phyloP scores from a whole-genome alignment of 2,797 vertebrate genomes.

The Enteromius treurensis region DNA sequence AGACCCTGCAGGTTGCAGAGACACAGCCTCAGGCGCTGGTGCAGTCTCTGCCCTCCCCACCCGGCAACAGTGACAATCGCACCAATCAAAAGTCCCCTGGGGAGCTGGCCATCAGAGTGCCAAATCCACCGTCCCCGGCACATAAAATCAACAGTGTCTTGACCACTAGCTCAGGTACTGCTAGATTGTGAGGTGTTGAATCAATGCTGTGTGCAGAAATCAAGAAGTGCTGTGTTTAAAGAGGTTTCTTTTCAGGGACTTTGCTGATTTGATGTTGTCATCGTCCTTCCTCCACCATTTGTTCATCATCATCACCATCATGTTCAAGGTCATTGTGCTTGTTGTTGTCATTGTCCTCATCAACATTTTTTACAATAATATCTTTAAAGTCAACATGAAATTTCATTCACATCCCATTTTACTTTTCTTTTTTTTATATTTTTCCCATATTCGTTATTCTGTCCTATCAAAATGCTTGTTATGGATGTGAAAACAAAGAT shows the following conservation, averaged over 20 bases:
- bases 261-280: slow-evolving; percentile 27
- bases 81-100: slow-evolving; percentile 72
- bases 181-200: neutral
- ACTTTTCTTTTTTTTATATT: too few relatives aligned
- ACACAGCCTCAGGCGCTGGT: slow-evolving; percentile 68
- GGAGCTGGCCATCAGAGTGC: slow-evolving; percentile 66
- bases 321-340: slow-evolving; percentile 50
- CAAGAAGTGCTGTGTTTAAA: slow-evolving; percentile 1
- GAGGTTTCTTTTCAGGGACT: slow-evolving; percentile 34
- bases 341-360: slow-evolving; percentile 64
- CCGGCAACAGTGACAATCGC: slow-evolving; percentile 75
- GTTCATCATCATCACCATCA: slow-evolving; percentile 39
- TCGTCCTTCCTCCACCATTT: slow-evolving; percentile 27
- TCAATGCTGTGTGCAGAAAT: neutral
- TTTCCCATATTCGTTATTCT: too few relatives aligned
- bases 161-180: slow-evolving; percentile 81
- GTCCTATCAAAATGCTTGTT: too few relatives aligned
- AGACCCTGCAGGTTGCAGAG: slow-evolving; percentile 69
- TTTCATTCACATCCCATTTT: neutral
- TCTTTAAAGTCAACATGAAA: slow-evolving; percentile 5
- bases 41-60: slow-evolving; percentile 69
- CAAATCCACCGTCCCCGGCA: slow-evolving; percentile 67
- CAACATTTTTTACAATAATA: neutral
- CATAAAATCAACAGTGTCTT: slow-evolving; percentile 69
- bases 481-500: too few relatives aligned